These are phyloP conservation scores for Lithobates sylvaticus DNA, from an alignment of 2,797 vertebrate genomes.

Conservation along the genomic window DNA sequence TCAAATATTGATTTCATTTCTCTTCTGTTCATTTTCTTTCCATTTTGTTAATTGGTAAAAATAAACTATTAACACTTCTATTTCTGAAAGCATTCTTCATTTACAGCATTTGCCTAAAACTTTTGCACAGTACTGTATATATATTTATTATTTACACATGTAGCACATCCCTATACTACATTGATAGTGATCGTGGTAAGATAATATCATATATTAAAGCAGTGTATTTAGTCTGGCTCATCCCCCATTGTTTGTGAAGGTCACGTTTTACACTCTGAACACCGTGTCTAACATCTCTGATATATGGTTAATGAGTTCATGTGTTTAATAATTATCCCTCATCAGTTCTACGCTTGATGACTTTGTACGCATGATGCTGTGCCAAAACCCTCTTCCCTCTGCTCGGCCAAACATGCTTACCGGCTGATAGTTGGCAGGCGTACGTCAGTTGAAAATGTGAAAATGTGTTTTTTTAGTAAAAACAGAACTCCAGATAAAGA, in stretches of 20 bases:
- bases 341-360: constrained; percentile 66
- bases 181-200: not conserved
- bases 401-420: not conserved
- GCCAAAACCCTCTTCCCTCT: constrained; percentile 11
- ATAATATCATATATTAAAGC: not conserved
- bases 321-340: constrained; percentile 69
- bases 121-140: too few relatives aligned
- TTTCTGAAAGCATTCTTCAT: too few relatives aligned
- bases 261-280: constrained; percentile 66
- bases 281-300: constrained; percentile 64
- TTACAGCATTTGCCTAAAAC: too few relatives aligned
- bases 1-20: too few relatives aligned
- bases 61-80: too few relatives aligned
- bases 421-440: not conserved
- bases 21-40: too few relatives aligned
- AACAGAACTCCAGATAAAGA: too few relatives aligned
- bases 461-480: not conserved
- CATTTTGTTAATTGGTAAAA: too few relatives aligned
- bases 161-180: too few relatives aligned
- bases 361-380: constrained; percentile 54
- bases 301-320: constrained; percentile 70
- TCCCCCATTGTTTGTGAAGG: constrained; percentile 42
- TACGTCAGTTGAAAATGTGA: not conserved
- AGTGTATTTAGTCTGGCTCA: not conserved
- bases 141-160: too few relatives aligned